Evolutionary conservation across 2,888 invertebrate species (phyloP).

Genomic region (Ischnus inquisitorius): DNA sequence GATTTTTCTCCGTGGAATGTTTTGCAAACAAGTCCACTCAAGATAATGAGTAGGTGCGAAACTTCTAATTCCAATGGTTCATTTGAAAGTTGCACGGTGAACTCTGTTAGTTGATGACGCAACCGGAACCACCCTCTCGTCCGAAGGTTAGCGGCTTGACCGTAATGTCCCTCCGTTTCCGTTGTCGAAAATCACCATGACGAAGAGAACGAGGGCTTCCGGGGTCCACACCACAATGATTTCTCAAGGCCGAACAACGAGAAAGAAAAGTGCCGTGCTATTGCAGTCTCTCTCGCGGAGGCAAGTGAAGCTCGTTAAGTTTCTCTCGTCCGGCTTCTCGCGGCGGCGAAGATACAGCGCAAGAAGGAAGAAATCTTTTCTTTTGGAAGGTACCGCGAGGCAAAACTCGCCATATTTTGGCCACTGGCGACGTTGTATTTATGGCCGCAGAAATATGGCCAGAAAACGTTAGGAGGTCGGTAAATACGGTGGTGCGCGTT

Average conservation of each 20-base stretch:
- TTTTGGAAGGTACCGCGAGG: slow-evolving; percentile 46
- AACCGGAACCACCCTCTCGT: slow-evolving; percentile 41
- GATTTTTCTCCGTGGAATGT: slow-evolving; percentile 25
- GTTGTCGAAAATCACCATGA: slow-evolving; percentile 73
- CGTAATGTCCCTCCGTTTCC: slow-evolving; percentile 52
- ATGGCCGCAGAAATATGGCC: slow-evolving; percentile 82
- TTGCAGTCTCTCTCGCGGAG: slow-evolving; percentile 28
- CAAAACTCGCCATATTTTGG: slow-evolving; percentile 82
- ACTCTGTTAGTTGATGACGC: slow-evolving; percentile 18
- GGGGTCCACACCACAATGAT: slow-evolving; percentile 70
- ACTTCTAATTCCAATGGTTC: not conserved
- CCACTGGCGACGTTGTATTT: slow-evolving; percentile 82
- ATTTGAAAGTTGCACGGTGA: slow-evolving; percentile 2
- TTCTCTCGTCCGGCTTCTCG: slow-evolving; percentile 44
- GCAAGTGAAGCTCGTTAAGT: slow-evolving; percentile 55
- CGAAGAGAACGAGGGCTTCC: slow-evolving; percentile 71
- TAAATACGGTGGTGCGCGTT: slow-evolving; percentile 74
- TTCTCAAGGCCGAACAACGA: slow-evolving; percentile 73
- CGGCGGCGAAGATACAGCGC: slow-evolving; percentile 12
- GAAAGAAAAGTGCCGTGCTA: slow-evolving; percentile 45
- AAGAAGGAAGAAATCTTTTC: slow-evolving; percentile 40
- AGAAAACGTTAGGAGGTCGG: slow-evolving; percentile 83
- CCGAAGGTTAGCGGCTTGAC: slow-evolving; percentile 23
- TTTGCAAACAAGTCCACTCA: slow-evolving; percentile 24
- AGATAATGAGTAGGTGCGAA: slow-evolving; percentile 23